These are phyloP conservation scores for Nyctereutes procyonoides DNA, from an alignment of 2,113 vertebrate genomes.

Conservation along the genomic window DNA sequence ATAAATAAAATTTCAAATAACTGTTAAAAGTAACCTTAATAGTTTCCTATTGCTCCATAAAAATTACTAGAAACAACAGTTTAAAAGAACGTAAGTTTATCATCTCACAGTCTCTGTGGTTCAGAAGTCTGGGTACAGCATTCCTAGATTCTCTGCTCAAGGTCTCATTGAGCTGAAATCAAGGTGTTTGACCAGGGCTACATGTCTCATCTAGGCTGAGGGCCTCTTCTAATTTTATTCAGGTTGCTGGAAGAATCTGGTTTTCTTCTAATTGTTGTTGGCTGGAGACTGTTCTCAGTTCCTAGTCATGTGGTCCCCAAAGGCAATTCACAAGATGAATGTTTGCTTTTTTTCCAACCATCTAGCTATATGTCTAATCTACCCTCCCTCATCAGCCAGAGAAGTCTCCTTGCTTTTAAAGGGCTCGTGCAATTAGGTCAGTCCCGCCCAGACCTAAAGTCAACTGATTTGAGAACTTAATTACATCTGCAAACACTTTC, in stretches of 20 bases:
- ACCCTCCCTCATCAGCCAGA: background rate
- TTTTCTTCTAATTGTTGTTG: constrained; percentile 21
- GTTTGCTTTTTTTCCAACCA: constrained; percentile 30
- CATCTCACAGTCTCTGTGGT: background rate
- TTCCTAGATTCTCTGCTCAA: background rate
- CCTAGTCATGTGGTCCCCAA: background rate
- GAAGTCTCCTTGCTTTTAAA: constrained; percentile 42
- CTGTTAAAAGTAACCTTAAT: background rate
- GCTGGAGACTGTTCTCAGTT: background rate
- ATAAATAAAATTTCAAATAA: background rate
- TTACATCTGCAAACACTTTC: constrained; percentile 21
- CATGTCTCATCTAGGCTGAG: background rate
- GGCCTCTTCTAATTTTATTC: background rate
- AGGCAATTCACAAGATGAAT: background rate
- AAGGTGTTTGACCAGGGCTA: background rate
- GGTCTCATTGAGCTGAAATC: background rate
- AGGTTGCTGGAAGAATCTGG: background rate
- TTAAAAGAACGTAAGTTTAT: constrained; percentile 50
- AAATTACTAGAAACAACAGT: background rate
- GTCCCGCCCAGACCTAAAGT: background rate
- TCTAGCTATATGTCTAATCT: background rate
- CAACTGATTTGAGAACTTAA: constrained; percentile 29
- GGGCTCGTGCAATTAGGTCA: background rate
- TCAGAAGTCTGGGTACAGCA: background rate
- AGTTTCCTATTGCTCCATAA: constrained; percentile 18